These are phyloP conservation scores for Aporophyla nigra DNA, from an alignment of 2,888 invertebrate species.

Conservation along the genomic window DNA sequence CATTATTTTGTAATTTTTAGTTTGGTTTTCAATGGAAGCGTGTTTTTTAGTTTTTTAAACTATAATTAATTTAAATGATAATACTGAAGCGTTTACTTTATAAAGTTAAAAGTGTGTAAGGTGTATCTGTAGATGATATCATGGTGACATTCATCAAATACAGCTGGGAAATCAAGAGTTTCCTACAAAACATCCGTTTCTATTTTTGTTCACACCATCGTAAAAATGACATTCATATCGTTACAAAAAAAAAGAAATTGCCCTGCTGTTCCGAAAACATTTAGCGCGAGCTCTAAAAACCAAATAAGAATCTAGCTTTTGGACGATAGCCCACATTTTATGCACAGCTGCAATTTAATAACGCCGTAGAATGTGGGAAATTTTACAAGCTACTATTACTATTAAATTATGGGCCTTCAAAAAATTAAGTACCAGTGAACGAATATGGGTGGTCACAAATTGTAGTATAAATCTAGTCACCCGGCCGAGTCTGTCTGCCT, in stretches of 20 bases:
- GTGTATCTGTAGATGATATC: not conserved
- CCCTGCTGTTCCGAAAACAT: constrained; percentile 37
- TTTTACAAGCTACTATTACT: constrained; percentile 32
- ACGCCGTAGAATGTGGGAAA: constrained; percentile 21
- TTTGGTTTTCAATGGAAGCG: too few relatives aligned
- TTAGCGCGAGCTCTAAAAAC: constrained; percentile 48
- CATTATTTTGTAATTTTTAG: too few relatives aligned
- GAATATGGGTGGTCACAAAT: not conserved
- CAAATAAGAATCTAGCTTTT: constrained; percentile 54
- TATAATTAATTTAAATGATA: too few relatives aligned
- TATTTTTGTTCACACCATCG: constrained; percentile 19
- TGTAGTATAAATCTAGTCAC: not conserved
- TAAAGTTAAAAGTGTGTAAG: not conserved
- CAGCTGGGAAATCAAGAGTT: constrained; percentile 4
- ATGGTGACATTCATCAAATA: constrained; percentile 1
- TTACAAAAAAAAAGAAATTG: constrained; percentile 40
- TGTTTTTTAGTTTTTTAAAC: too few relatives aligned
- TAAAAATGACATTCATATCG: constrained; percentile 47
- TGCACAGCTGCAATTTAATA: constrained; percentile 43
- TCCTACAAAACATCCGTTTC: constrained; percentile 17
- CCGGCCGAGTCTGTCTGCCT: not conserved
- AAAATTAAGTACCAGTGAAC: not conserved
- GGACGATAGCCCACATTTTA: constrained; percentile 45
- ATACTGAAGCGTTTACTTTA: not conserved
- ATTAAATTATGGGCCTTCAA: not conserved